Conservation (phyloP, 2,113 vertebrate genomes). For the Scortum barcoo region DNA sequence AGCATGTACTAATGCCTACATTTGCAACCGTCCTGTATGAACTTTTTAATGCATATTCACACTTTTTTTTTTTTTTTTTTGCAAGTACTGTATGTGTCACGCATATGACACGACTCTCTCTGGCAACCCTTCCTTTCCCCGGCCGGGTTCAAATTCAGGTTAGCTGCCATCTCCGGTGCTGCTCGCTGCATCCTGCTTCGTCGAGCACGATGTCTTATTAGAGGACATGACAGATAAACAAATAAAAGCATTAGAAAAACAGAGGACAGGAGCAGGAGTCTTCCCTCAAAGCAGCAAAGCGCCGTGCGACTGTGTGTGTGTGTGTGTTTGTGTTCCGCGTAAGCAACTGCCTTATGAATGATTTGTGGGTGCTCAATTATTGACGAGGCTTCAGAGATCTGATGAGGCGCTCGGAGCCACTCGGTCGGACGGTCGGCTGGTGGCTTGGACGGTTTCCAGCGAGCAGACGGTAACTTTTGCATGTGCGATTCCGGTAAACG, state of each 20-base stretch:
- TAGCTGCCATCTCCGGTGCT: slow-evolving; percentile 37
- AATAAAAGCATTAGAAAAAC: slow-evolving; percentile 9
- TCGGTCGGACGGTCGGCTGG: slow-evolving; percentile 3
- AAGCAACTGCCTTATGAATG: slow-evolving; percentile 73
- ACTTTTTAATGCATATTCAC: not conserved
- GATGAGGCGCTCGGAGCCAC: slow-evolving; percentile 65
- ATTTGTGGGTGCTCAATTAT: slow-evolving; percentile 80
- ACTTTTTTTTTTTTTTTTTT: not conserved
- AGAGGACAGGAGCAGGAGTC: not conserved
- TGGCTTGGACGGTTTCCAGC: slow-evolving; percentile 46
- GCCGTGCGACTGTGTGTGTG: slow-evolving; percentile 17
- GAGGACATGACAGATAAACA: slow-evolving; percentile 25
- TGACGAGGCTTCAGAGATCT: slow-evolving; percentile 72
- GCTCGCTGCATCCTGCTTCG: slow-evolving; percentile 33
- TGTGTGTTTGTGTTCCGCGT: slow-evolving; percentile 7
- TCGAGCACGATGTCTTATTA: slow-evolving; percentile 38
- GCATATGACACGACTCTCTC: not conserved
- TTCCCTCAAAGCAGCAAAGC: slow-evolving; percentile 7
- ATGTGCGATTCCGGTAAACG: slow-evolving; percentile 41
- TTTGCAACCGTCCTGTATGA: not conserved
- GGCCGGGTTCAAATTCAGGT: slow-evolving; percentile 64
- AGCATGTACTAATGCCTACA: not conserved
- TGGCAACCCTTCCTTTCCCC: not conserved
- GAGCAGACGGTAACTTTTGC: slow-evolving; percentile 34
- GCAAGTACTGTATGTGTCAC: not conserved